Evolutionary conservation across 2,888 invertebrate species (phyloP).

Genomic region (Aplocera efformata): DNA sequence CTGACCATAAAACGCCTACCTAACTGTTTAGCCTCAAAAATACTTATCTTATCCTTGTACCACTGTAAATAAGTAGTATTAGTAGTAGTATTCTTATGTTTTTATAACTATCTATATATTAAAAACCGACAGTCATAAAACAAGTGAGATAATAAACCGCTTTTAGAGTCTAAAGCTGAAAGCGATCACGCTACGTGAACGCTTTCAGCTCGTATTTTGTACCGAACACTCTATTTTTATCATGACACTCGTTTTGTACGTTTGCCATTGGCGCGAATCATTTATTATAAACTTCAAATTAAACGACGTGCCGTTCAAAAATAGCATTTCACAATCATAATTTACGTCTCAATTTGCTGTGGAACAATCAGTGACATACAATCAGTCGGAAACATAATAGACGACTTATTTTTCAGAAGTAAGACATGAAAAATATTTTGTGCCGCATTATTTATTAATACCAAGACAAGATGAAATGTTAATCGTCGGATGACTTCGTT

Average conservation of each 20-base stretch:
- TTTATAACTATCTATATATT: too few relatives aligned
- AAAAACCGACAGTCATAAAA: too few relatives aligned
- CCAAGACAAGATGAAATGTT: constrained; percentile 1
- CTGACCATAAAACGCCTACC: too few relatives aligned
- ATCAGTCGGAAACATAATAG: constrained; percentile 38
- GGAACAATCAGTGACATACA: constrained; percentile 28
- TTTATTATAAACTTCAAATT: constrained; percentile 51
- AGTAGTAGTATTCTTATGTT: too few relatives aligned
- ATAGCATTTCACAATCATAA: constrained; percentile 41
- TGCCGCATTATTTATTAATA: constrained; percentile 10
- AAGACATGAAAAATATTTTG: constrained; percentile 6
- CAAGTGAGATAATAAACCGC: too few relatives aligned
- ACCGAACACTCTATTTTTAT: constrained; percentile 19
- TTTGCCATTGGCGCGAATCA: constrained; percentile 40
- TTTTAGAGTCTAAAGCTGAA: too few relatives aligned
- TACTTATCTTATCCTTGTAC: too few relatives aligned
- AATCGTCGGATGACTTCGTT: too few relatives aligned
- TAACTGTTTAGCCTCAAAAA: too few relatives aligned
- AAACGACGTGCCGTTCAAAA: constrained; percentile 34
- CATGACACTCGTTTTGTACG: constrained; percentile 20
- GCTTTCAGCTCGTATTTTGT: constrained; percentile 14
- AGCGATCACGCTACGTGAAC: constrained; percentile 1
- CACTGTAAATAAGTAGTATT: too few relatives aligned
- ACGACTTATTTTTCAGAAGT: constrained; percentile 46
- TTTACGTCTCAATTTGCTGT: constrained; percentile 53